A percentile compares a stretch with the other conserved stretches of the same genome.
Evolutionary conservation across 1,140 invertebrate genomes (phyloP).

Genomic region (Tribolium madens): DNA sequence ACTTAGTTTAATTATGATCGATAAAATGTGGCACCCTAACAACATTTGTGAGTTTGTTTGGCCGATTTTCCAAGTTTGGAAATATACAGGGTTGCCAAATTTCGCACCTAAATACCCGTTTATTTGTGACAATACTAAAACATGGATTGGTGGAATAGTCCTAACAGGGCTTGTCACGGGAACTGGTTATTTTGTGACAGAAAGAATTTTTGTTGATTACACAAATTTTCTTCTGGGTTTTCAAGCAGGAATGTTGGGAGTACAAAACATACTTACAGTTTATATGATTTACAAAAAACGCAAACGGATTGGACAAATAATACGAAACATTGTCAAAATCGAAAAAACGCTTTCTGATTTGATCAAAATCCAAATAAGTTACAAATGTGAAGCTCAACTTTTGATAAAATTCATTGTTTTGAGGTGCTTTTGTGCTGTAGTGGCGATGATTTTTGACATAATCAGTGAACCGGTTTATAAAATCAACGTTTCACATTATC

Average conservation of each 20-base stretch:
- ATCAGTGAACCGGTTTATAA: background rate
- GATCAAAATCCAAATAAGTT: background rate
- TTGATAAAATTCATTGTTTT: background rate
- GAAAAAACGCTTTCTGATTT: background rate
- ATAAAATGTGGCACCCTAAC: background rate
- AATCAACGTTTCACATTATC: background rate
- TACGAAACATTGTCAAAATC: background rate
- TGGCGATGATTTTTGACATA: background rate
- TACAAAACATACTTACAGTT: background rate
- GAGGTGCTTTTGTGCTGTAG: background rate
- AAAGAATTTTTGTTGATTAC: background rate
- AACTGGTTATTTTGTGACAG: background rate
- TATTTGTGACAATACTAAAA: background rate
- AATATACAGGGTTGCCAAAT: background rate
- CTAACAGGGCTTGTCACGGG: background rate
- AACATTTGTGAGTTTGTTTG: background rate
- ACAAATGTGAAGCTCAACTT: background rate
- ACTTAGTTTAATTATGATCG: background rate
- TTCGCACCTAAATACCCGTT: background rate
- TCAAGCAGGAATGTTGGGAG: background rate
- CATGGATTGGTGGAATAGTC: background rate
- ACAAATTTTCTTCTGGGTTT: background rate
- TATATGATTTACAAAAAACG: background rate
- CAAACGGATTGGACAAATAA: background rate
- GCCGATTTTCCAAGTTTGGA: background rate